Conservation (phyloP, 2,888 invertebrate species). For the Melanotus villosus region DNA sequence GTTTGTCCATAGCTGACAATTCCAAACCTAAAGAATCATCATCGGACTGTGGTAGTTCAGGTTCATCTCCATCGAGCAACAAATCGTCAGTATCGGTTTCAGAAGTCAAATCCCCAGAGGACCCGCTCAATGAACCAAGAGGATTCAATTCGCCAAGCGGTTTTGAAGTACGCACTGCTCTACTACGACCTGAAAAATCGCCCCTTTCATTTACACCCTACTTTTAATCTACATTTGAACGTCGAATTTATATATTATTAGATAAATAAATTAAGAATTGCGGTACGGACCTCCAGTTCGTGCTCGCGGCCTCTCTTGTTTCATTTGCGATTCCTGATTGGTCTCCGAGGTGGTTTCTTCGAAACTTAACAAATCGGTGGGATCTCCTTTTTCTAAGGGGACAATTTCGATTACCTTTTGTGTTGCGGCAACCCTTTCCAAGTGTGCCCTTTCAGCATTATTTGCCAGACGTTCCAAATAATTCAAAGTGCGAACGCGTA, state of each 20-base stretch:
- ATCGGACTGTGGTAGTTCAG: constrained; percentile 65
- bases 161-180: constrained; percentile 54
- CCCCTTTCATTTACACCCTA: neutral
- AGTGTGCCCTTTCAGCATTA: constrained; percentile 83
- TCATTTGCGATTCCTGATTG: constrained; percentile 60
- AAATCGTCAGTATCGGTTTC: constrained; percentile 66
- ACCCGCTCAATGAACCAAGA: constrained; percentile 60
- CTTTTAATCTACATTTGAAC: no score
- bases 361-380: constrained; percentile 57
- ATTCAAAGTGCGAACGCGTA: constrained; percentile 89
- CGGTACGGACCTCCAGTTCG: constrained; percentile 71
- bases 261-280: neutral
- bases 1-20: constrained; percentile 59
- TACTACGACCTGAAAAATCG: constrained; percentile 53
- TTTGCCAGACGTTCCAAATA: constrained; percentile 90
- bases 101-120: constrained; percentile 62
- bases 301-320: constrained; percentile 71
- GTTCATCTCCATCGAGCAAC: constrained; percentile 66
- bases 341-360: constrained; percentile 55
- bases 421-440: constrained; percentile 77
- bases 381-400: constrained; percentile 63
- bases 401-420: constrained; percentile 73
- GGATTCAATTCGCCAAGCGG: constrained; percentile 62
- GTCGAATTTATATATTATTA: neutral
- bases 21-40: constrained; percentile 66